phyloP scores from a whole-genome alignment of 1,140 invertebrate genomes.

The Coelopa frigida region DNA sequence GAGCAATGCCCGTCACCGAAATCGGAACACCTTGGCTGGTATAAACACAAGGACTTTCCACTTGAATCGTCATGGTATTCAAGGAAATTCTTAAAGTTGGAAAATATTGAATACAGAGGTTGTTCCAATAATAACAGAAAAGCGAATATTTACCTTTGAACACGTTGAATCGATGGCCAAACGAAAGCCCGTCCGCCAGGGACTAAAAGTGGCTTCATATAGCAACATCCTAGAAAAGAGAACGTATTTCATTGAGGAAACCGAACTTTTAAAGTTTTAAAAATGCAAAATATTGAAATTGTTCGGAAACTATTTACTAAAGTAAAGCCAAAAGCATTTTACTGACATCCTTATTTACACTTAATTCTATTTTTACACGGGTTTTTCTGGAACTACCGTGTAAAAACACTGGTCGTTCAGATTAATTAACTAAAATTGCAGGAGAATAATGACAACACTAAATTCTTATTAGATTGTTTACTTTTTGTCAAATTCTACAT shows the following conservation, averaged over 20 bases:
- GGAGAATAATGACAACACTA: too few species aligned
- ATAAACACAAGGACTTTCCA: conserved; percentile 87
- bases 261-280: neutral
- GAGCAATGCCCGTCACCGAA: conserved; percentile 93
- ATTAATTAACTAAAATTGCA: too few species aligned
- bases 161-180: conserved; percentile 89
- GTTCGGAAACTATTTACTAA: too few species aligned
- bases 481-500: too few species aligned
- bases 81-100: conserved; percentile 70
- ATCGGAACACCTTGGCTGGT: conserved; percentile 95
- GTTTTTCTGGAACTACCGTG: too few species aligned
- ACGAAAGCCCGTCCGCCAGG: conserved; percentile 95
- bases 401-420: too few species aligned
- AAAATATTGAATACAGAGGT: too few species aligned
- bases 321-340: too few species aligned
- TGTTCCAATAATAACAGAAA: too few species aligned
- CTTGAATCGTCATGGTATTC: conserved; percentile 93
- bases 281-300: neutral
- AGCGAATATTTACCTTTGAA: conserved; percentile 74
- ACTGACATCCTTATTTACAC: too few species aligned
- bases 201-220: conserved; percentile 82
- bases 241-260: conserved; percentile 16
- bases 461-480: too few species aligned
- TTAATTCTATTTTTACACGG: too few species aligned
- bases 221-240: conserved; percentile 71